phyloP scores from a whole-genome alignment of 2,797 vertebrate genomes.

The Eospalax fontanierii region DNA sequence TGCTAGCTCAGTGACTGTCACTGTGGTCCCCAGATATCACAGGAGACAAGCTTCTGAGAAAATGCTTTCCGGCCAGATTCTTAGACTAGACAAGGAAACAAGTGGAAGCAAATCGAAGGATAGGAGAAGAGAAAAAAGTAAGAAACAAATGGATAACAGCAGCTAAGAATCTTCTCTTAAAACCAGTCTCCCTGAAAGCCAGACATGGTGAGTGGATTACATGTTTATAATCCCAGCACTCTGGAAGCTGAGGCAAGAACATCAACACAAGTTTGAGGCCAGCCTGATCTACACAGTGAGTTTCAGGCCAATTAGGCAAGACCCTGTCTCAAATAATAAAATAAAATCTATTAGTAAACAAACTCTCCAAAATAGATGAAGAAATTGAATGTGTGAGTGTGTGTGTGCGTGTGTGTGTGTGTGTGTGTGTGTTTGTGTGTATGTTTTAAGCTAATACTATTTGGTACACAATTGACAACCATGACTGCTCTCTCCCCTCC shows the following conservation, averaged over 20 bases:
- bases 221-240: neutral
- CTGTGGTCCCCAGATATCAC: neutral
- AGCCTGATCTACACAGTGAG: neutral
- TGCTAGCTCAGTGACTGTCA: slow-evolving; percentile 4
- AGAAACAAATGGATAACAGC: neutral
- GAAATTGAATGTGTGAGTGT: slow-evolving; percentile 42
- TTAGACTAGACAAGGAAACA: neutral
- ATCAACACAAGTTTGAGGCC: neutral
- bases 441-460: neutral
- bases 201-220: neutral
- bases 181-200: neutral
- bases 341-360: neutral
- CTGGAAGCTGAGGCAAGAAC: neutral
- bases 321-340: neutral
- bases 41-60: neutral
- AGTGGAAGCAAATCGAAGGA: neutral
- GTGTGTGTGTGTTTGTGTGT: too few species aligned
- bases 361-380: slow-evolving; percentile 56
- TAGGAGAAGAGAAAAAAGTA: neutral
- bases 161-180: neutral
- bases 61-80: neutral
- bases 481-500: neutral
- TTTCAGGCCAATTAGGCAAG: neutral
- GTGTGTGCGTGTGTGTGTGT: too few species aligned
- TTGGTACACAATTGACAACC: neutral